A percentile compares a stretch with the other conserved stretches of the same genome.
Evolutionary conservation across 2,113 vertebrate genomes (phyloP).

Genomic region (Passer montanus): DNA sequence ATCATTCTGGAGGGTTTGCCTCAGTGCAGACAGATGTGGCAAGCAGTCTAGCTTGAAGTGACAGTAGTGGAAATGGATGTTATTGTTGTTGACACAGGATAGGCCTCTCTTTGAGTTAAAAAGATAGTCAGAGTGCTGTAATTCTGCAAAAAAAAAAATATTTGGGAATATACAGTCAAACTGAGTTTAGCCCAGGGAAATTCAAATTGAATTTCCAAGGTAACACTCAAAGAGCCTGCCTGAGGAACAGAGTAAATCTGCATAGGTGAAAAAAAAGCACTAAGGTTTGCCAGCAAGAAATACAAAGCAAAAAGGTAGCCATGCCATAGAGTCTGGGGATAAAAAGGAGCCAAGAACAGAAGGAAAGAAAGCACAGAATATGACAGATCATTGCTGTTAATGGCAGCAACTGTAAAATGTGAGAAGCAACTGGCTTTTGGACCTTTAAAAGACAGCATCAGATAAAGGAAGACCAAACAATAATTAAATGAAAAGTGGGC

Average conservation of each 20-base stretch:
- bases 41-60: background rate
- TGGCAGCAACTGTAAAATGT: background rate
- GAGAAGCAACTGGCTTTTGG: background rate
- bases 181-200: background rate
- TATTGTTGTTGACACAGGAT: background rate
- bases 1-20: background rate
- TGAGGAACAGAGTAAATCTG: background rate
- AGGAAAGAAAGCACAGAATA: background rate
- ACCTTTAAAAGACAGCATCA: background rate
- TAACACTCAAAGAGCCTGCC: background rate
- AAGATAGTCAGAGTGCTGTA: background rate
- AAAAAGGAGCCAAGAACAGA: background rate
- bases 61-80: background rate
- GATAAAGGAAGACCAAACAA: background rate
- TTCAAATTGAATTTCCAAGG: background rate
- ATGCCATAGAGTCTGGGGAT: background rate
- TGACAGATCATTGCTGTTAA: background rate
- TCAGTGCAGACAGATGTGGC: background rate
- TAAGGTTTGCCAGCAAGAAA: background rate
- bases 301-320: background rate
- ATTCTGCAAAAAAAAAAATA: background rate
- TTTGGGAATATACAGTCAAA: background rate
- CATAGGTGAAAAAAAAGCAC: background rate
- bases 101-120: background rate
- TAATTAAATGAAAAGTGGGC: background rate